These are phyloP conservation scores for Taxidea taxus DNA, from an alignment of 2,113 vertebrate species.

Conservation along the genomic window DNA sequence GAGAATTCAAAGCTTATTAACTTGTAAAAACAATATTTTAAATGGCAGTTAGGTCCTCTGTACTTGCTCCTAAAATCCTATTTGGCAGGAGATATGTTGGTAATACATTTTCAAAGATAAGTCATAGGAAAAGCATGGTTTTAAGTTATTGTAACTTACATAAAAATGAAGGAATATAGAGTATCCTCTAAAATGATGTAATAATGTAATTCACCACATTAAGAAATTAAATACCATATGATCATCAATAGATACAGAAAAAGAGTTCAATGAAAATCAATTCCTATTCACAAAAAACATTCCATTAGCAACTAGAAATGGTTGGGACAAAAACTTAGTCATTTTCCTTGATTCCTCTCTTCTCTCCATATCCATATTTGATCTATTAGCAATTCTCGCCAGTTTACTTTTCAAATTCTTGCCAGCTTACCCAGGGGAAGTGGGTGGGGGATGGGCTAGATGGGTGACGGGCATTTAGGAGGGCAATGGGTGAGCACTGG, in stretches of 20 bases:
- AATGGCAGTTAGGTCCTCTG: neutral
- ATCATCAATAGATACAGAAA: neutral
- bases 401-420: neutral
- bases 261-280: neutral
- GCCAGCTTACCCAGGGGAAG: neutral
- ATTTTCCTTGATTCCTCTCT: neutral
- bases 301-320: neutral
- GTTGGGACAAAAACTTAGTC: neutral
- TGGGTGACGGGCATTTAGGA: neutral
- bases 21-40: neutral
- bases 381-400: neutral
- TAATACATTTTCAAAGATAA: constrained; percentile 15
- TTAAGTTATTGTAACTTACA: constrained; percentile 39
- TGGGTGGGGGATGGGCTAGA: neutral
- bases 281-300: neutral
- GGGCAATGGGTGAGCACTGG: neutral
- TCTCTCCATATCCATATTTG: neutral
- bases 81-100: neutral
- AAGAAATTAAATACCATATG: neutral
- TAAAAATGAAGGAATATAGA: constrained; percentile 31
- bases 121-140: neutral
- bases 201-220: constrained; percentile 10
- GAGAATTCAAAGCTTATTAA: constrained; percentile 35
- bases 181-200: neutral
- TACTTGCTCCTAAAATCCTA: neutral